Percentiles rank a stretch among this genome's conserved stretches.
These are phyloP conservation scores for Xenopus laevis DNA, from an alignment of 2,113 vertebrate species.

Conservation along the genomic window DNA sequence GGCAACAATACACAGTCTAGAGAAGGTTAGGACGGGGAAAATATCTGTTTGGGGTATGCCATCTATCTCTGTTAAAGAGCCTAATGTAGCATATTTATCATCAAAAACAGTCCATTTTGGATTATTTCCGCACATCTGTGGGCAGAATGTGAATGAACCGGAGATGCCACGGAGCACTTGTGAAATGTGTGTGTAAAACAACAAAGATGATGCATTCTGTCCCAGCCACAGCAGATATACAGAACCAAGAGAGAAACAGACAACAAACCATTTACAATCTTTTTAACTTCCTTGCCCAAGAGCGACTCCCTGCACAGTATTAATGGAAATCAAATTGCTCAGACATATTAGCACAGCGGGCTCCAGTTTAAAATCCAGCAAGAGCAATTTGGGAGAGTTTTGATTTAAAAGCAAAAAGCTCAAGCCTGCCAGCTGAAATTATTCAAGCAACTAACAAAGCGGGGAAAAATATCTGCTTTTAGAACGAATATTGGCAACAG, in stretches of 20 bases:
- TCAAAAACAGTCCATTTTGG: neutral
- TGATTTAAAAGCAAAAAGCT: too few species aligned
- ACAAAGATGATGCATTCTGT: neutral
- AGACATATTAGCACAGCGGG: too few species aligned
- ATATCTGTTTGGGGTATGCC: neutral
- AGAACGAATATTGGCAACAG: too few species aligned
- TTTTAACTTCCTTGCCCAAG: neutral
- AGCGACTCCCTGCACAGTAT: neutral
- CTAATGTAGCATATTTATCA: neutral
- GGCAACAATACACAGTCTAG: too few species aligned
- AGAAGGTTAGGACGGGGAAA: too few species aligned
- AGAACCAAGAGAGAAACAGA: neutral
- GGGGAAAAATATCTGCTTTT: too few species aligned
- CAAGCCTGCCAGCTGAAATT: too few species aligned
- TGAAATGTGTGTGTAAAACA: neutral
- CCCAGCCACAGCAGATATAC: neutral
- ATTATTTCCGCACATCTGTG: neutral
- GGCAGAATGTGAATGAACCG: neutral
- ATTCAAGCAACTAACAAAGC: too few species aligned
- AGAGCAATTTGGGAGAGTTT: too few species aligned
- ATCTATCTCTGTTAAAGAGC: neutral
- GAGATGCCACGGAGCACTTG: neutral
- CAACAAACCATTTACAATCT: neutral
- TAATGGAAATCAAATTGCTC: too few species aligned
- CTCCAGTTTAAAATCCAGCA: too few species aligned